Evolutionary conservation across 2,797 vertebrate genomes (phyloP).

Genomic region (Myripristis murdjan): DNA sequence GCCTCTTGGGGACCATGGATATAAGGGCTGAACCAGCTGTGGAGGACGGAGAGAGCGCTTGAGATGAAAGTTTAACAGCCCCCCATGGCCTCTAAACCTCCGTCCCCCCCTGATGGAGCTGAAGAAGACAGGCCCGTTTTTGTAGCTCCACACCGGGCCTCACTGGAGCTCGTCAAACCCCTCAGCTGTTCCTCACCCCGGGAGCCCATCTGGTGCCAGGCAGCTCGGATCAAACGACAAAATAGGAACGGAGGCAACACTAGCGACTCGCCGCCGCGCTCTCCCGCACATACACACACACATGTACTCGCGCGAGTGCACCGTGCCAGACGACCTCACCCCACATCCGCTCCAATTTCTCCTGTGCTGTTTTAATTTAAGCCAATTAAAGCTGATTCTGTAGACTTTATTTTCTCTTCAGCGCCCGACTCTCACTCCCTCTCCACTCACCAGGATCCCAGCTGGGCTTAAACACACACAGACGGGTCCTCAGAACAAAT

Average conservation of each 20-base stretch:
- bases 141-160: conserved; percentile 52
- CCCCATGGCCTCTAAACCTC: conserved; percentile 61
- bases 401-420: conserved; percentile 71
- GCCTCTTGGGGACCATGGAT: conserved; percentile 55
- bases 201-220: conserved; percentile 74
- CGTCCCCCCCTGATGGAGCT: conserved; percentile 49
- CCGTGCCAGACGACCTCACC: conserved; percentile 67
- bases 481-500: conserved; percentile 79
- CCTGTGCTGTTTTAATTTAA: conserved; percentile 74
- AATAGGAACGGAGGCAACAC: conserved; percentile 40
- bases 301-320: conserved; percentile 44
- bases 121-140: conserved; percentile 47
- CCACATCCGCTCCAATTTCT: conserved; percentile 64
- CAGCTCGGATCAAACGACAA: conserved; percentile 41
- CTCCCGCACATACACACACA: conserved; percentile 35
- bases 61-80: conserved; percentile 75
- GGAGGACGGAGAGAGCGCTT: conserved; percentile 56
- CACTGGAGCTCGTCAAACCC: conserved; percentile 63
- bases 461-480: conserved; percentile 85
- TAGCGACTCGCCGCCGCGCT: conserved; percentile 37
- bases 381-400: conserved; percentile 82
- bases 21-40: conserved; percentile 69
- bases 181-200: conserved; percentile 70
- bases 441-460: conserved; percentile 73
- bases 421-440: conserved; percentile 45